Base-by-base conservation (phyloP, 2,113 vertebrate genomes). In the Malurus cyaneus region DNA sequence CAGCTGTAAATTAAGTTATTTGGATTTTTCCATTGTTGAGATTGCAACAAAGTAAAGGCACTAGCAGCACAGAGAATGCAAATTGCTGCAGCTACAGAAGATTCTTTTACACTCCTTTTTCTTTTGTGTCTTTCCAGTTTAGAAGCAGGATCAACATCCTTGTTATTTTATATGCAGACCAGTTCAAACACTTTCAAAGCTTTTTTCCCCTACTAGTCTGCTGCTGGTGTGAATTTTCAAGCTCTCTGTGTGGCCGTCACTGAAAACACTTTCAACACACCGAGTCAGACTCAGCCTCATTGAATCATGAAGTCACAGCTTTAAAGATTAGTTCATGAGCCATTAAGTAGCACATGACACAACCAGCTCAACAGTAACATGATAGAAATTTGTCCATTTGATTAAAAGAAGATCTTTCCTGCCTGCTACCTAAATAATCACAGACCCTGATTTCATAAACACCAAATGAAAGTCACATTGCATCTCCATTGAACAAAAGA, bases 191-290 rank as follows among this genome's bases (percentile, higher is more conserved):
- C 49, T 71, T 95, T 85, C 69, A 94, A 89, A 74, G 90, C 24
- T 50, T 39, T 91, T 80, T 94, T 86, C 64, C 72, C 67, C 52
- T 78, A 60, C 31, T 31, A 91, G 67, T 65, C 78, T 85, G 66
- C 47, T 74, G 54, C 88, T 93, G 56, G 78, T 89, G 89, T 87
- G 96, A 91, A 89, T 93, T 96, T 96, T 94, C 96, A 93, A 85
- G 61, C 83, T 89, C 71, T 89, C 89, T 94, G 92, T 96, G 96
- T 95, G 92, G 80, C 74, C 79, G 1, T 57, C 54, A 69, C 54
- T 50, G 90, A 93, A 91, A 95, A 9, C 49, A 80, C 71, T 92
- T 93, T 73, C 72, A 96, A 87, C 12, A 26, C 64, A 34, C n/a
- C 0, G 18, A 92, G 80, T 72, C 60, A 80, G 60, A 52, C 49